Evolutionary conservation across 2,113 vertebrate genomes (phyloP).

Genomic region (Rhea americana): DNA sequence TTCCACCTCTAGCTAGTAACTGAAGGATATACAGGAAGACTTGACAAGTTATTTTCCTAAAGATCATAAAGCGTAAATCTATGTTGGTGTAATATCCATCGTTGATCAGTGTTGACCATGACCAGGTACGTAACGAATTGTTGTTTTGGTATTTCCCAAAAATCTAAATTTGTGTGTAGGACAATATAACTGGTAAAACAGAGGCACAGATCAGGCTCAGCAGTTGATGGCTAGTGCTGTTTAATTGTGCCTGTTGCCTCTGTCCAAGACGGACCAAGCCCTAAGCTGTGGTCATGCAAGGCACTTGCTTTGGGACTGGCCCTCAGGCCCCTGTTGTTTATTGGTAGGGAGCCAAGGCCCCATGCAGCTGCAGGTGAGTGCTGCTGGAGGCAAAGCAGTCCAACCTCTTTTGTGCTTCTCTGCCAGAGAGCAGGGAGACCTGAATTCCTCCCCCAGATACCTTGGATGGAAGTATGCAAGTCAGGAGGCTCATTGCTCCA

Average conservation of each 20-base stretch:
- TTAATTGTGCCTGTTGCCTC: neutral
- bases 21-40: neutral
- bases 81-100: neutral
- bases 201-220: neutral
- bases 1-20: neutral
- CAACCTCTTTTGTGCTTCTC: slow-evolving; percentile 29
- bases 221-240: neutral
- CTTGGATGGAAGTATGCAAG: slow-evolving; percentile 17
- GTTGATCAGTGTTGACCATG: neutral
- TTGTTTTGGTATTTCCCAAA: neutral
- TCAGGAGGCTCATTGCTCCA: slow-evolving; percentile 14
- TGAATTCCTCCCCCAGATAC: slow-evolving; percentile 29
- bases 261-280: neutral
- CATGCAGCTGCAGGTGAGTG: neutral
- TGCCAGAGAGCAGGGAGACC: neutral
- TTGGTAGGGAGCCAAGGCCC: neutral
- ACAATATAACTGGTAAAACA: neutral
- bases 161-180: neutral
- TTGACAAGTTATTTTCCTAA: neutral
- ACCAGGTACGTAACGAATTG: neutral
- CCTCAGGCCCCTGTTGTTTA: neutral
- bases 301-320: neutral
- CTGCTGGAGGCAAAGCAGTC: slow-evolving; percentile 36
- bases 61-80: neutral
- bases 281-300: rapidly evolving